Evolutionary conservation across 1,140 invertebrate genomes (phyloP).

Genomic region (Plectus sambesii): DNA sequence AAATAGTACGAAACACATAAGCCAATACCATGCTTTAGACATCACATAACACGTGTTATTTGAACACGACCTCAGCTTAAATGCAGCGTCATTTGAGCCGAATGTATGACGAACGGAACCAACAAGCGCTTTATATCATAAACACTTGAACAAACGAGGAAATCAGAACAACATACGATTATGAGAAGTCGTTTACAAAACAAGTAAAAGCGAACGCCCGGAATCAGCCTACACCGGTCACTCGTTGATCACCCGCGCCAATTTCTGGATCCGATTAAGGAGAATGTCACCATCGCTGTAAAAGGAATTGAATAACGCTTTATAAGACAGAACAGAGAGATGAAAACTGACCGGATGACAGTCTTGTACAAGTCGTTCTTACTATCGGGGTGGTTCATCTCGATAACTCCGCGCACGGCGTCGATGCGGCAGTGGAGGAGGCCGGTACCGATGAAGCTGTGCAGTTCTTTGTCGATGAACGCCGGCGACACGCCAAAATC

Average conservation of each 20-base stretch:
- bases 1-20: too few relatives aligned
- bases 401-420: constrained; percentile 75
- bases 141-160: too few relatives aligned
- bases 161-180: too few relatives aligned
- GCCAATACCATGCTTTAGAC: too few relatives aligned
- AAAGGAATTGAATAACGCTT: constrained; percentile 7
- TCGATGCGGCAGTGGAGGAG: constrained; percentile 94
- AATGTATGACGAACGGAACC: too few relatives aligned
- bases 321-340: constrained; percentile 8
- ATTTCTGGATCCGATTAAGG: constrained; percentile 91
- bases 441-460: constrained; percentile 85
- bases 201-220: too few relatives aligned
- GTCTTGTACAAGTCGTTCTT: constrained; percentile 87
- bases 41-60: too few relatives aligned
- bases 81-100: too few relatives aligned
- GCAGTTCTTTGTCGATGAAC: constrained; percentile 82
- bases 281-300: constrained; percentile 88
- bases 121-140: too few relatives aligned
- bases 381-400: constrained; percentile 82
- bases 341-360: constrained; percentile 25
- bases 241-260: constrained; percentile 94
- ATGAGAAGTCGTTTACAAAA: too few relatives aligned
- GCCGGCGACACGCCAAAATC: constrained; percentile 87
- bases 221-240: too few relatives aligned
- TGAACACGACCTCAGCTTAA: too few relatives aligned